These are phyloP conservation scores for Orthosia incerta DNA, from an alignment of 2,888 invertebrate genomes.

Conservation along the genomic window DNA sequence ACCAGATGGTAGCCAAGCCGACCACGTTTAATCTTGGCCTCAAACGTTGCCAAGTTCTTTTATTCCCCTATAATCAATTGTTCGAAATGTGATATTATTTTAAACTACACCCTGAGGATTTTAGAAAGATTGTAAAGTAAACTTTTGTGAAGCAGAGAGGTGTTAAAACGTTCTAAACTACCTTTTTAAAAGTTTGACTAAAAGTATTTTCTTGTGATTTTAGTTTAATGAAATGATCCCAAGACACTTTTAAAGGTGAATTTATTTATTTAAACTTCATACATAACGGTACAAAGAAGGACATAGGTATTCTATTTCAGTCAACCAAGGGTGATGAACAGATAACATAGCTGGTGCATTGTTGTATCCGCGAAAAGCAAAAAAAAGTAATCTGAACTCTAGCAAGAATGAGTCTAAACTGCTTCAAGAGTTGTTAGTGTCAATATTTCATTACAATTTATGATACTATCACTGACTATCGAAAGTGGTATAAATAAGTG, in stretches of 20 bases:
- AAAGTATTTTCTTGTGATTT: slow-evolving; percentile 6
- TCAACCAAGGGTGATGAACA: background rate
- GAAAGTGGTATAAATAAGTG: no score
- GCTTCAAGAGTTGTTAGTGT: no score
- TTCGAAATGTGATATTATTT: slow-evolving; percentile 56
- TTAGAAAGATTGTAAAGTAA: slow-evolving; percentile 46
- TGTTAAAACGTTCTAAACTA: slow-evolving; percentile 24
- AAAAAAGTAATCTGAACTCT: no score
- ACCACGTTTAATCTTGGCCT: slow-evolving; percentile 75
- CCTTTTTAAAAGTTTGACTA: slow-evolving; percentile 21
- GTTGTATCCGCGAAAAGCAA: no score
- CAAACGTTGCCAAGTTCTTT: slow-evolving; percentile 72
- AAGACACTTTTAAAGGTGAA: background rate
- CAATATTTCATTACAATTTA: no score
- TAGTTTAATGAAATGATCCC: background rate
- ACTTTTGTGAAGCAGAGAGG: slow-evolving; percentile 36
- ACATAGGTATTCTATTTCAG: background rate
- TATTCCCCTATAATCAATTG: slow-evolving; percentile 62
- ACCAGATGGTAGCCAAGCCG: slow-evolving; percentile 72
- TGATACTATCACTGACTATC: no score
- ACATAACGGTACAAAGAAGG: background rate
- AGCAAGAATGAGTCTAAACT: no score
- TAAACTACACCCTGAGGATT: slow-evolving; percentile 33
- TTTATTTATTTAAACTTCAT: background rate
- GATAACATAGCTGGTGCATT: background rate